phyloP scores from a whole-genome alignment of 2,797 vertebrate genomes.

The Thalassophryne amazonica region DNA sequence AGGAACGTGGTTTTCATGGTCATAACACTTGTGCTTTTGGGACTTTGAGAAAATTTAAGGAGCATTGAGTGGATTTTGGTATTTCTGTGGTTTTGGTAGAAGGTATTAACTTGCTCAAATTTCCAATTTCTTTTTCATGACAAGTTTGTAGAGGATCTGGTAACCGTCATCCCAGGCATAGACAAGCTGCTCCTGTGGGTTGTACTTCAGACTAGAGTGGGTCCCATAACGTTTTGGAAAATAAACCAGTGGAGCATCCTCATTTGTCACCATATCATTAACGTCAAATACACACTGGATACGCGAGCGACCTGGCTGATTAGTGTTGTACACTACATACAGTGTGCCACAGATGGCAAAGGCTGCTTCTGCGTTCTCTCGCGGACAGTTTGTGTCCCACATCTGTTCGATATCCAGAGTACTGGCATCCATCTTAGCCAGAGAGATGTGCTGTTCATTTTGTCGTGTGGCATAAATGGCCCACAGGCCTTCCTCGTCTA shows the following conservation, averaged over 20 bases:
- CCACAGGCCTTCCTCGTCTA: conserved; percentile 96
- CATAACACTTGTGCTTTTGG: neutral
- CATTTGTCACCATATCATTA: conserved; percentile 85
- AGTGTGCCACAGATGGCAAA: conserved; percentile 94
- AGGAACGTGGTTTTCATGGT: neutral
- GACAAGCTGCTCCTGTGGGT: conserved; percentile 88
- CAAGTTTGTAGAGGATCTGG: conserved; percentile 95
- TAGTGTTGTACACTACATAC: conserved; percentile 95
- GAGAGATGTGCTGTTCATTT: conserved; percentile 85
- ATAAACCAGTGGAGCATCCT: conserved; percentile 87
- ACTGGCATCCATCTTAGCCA: conserved; percentile 89
- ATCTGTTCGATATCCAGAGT: conserved; percentile 91
- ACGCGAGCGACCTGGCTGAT: conserved; percentile 88
- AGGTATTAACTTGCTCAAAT: conserved; percentile 41
- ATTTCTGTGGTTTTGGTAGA: neutral
- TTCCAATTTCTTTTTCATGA: conserved; percentile 89
- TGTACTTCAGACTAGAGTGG: conserved; percentile 95
- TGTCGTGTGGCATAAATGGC: conserved; percentile 89
- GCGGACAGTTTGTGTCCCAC: conserved; percentile 93
- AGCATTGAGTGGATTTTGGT: neutral
- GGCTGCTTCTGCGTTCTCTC: conserved; percentile 91
- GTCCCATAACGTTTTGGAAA: conserved; percentile 94
- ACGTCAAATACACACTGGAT: conserved; percentile 95
- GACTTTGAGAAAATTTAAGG: no score
- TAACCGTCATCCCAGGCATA: conserved; percentile 98